Percentiles rank a stretch among this genome's conserved stretches.
Evolutionary conservation across 1,140 invertebrate species (phyloP).

Genomic region (Macrosteles quadrilineatus): DNA sequence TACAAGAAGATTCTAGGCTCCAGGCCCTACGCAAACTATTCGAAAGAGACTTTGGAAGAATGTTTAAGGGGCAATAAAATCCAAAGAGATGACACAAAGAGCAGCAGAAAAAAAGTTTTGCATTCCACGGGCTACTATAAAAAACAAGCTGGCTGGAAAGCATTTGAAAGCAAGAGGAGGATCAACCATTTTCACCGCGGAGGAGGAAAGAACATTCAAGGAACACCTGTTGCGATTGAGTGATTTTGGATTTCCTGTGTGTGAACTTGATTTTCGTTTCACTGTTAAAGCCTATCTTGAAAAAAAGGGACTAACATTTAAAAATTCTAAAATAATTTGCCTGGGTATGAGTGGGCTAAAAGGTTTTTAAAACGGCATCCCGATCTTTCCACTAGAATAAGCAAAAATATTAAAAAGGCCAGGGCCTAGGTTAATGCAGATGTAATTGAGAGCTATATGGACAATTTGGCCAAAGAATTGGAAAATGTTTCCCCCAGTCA

Average conservation of each 20-base stretch:
- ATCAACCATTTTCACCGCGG: no score
- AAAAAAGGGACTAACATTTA: slow-evolving; percentile 4
- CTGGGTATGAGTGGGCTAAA: not conserved
- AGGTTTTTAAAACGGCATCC: not conserved
- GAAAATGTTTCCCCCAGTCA: not conserved
- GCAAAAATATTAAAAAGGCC: slow-evolving; percentile 6
- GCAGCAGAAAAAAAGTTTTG: no score
- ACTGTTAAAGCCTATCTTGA: slow-evolving; percentile 8
- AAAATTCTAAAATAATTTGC: not conserved
- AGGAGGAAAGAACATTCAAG: no score
- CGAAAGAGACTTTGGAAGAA: no score
- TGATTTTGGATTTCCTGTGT: not conserved
- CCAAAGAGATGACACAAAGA: no score
- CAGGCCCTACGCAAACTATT: no score
- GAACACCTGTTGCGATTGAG: no score
- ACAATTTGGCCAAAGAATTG: not conserved
- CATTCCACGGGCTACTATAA: no score
- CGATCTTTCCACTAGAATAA: not conserved
- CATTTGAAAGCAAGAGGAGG: no score
- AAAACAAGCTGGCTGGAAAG: no score
- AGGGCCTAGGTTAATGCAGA: slow-evolving; percentile 1
- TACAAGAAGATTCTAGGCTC: no score
- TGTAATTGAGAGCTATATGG: not conserved
- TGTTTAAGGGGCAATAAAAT: no score
- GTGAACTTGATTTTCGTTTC: slow-evolving; percentile 5